phyloP scores from a whole-genome alignment of 2,888 invertebrate species.

The Nycteola revayana region DNA sequence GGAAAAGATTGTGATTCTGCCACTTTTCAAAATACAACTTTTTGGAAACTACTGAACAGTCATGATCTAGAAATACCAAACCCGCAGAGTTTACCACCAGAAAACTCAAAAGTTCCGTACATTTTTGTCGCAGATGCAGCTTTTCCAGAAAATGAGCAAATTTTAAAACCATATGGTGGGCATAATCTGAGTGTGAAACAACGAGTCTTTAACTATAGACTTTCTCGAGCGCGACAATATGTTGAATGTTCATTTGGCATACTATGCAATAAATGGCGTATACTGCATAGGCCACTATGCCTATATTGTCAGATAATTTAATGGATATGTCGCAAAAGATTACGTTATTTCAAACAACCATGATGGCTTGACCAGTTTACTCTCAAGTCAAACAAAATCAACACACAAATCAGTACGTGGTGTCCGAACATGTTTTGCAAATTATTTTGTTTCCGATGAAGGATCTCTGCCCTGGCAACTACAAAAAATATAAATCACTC shows the following conservation, averaged over 20 bases:
- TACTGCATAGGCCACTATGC: constrained; percentile 6
- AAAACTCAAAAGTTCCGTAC: constrained; percentile 6
- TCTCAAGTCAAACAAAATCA: constrained; percentile 5
- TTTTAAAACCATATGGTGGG: constrained; percentile 10
- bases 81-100: constrained; percentile 3
- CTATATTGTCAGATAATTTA: constrained; percentile 7
- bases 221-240: constrained; percentile 9
- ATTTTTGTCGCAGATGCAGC: constrained; percentile 7
- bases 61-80: constrained; percentile 5
- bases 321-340: constrained; percentile 9
- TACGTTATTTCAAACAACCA: constrained; percentile 2
- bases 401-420: constrained; percentile 10
- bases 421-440: no score
- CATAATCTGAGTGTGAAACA: constrained; percentile 9
- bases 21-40: constrained; percentile 7
- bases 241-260: constrained; percentile 10
- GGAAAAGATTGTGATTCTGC: constrained; percentile 13
- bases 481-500: no score
- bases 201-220: constrained; percentile 11
- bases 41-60: constrained; percentile 9
- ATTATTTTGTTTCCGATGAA: no score
- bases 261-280: constrained; percentile 10
- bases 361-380: constrained; percentile 3
- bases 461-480: no score
- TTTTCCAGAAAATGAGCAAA: constrained; percentile 8